Evolutionary conservation across 2,888 invertebrate genomes (phyloP).

Genomic region (Agriopis aurantiaria): DNA sequence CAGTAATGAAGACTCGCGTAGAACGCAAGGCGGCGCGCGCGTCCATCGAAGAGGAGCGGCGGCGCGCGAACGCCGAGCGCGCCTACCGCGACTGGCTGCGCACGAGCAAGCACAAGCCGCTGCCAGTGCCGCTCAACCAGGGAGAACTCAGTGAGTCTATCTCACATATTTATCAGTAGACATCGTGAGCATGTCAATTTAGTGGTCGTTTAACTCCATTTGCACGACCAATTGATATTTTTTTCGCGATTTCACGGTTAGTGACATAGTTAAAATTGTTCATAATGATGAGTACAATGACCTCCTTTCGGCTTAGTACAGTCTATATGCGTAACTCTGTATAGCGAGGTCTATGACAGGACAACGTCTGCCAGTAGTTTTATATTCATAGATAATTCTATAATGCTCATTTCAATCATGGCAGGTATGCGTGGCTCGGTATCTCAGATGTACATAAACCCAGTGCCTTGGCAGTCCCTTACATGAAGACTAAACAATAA

Average conservation of each 20-base stretch:
- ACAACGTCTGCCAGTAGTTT: too few species aligned
- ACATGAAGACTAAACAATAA: slow-evolving; percentile 54
- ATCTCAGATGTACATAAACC: slow-evolving; percentile 88
- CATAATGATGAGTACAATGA: too few species aligned
- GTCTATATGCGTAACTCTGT: too few species aligned
- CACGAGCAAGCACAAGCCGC: slow-evolving; percentile 87
- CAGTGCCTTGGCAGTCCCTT: slow-evolving; percentile 87
- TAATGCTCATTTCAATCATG: not conserved
- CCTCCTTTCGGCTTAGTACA: too few species aligned
- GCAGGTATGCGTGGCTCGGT: slow-evolving; percentile 88
- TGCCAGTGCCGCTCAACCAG: slow-evolving; percentile 87
- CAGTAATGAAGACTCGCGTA: slow-evolving; percentile 78
- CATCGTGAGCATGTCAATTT: too few species aligned
- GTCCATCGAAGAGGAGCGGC: slow-evolving; percentile 82
- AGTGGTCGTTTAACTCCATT: too few species aligned
- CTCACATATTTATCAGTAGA: slow-evolving; percentile 1
- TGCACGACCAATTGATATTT: too few species aligned
- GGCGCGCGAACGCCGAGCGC: slow-evolving; percentile 82
- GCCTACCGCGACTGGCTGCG: slow-evolving; percentile 89
- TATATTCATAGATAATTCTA: not conserved
- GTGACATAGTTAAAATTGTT: too few species aligned
- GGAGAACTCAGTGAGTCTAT: slow-evolving; percentile 86
- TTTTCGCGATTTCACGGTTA: too few species aligned
- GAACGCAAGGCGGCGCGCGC: slow-evolving; percentile 78
- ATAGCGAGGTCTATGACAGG: too few species aligned